A percentile compares a stretch with the other conserved stretches of the same genome.
These are phyloP conservation scores for Drosophila fulvimacula DNA, from an alignment of 2,888 invertebrate species.

Conservation along the genomic window DNA sequence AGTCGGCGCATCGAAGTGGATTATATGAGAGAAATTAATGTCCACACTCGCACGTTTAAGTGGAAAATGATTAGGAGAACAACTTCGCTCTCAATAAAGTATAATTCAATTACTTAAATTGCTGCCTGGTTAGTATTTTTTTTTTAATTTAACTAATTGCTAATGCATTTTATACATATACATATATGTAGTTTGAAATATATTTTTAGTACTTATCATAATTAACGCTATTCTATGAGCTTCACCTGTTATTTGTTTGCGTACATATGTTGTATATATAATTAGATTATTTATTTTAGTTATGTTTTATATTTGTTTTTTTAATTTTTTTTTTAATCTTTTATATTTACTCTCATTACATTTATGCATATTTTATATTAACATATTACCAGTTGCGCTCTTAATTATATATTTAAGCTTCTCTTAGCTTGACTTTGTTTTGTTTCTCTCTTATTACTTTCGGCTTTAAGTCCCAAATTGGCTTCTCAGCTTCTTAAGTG, in stretches of 20 bases:
- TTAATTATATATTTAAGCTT: conserved; percentile 9
- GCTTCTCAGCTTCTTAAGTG: conserved; percentile 20
- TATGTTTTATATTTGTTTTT: conserved; percentile 5
- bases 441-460: neutral
- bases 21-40: neutral
- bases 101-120: neutral
- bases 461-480: conserved; percentile 15
- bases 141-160: conserved; percentile 6
- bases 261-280: conserved; percentile 21
- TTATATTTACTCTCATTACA: conserved; percentile 20
- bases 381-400: conserved; percentile 16
- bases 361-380: conserved; percentile 8
- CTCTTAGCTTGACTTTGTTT: neutral
- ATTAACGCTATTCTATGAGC: conserved; percentile 29
- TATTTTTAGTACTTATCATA: conserved; percentile 4
- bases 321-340: conserved; percentile 2
- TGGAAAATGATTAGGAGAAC: neutral
- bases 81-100: neutral
- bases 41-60: neutral
- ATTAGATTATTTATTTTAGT: conserved; percentile 4
- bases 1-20: neutral
- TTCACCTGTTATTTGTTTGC: conserved; percentile 43
- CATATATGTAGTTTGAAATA: neutral
- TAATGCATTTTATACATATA: conserved; percentile 44
- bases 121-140: neutral